Conservation (phyloP, 2,888 invertebrate genomes). For the Neoscelio sp. region DNA sequence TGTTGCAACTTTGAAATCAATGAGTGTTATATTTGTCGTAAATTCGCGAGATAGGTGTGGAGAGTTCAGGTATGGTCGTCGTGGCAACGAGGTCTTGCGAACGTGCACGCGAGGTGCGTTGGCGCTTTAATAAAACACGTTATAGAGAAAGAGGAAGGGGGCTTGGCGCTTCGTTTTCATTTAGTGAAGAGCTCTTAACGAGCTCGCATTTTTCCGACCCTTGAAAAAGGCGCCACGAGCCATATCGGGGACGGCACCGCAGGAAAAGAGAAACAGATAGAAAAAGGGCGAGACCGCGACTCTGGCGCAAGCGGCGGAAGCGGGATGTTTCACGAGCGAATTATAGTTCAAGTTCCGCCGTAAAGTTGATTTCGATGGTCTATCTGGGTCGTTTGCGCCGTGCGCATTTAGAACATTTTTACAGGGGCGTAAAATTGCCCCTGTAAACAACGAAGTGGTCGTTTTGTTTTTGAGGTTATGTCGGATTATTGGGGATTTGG, state of each 20-base stretch:
- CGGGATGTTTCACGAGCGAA: conserved; percentile 15
- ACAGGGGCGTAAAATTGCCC: neutral
- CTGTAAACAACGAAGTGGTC: neutral
- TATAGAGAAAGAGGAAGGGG: conserved; percentile 6
- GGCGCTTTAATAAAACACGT: conserved; percentile 56
- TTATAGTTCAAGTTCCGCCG: conserved; percentile 54
- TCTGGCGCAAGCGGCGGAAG: conserved; percentile 31
- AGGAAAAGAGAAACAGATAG: neutral
- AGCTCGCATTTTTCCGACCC: conserved; percentile 65
- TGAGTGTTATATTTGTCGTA: conserved; percentile 61
- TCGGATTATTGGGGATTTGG: neutral
- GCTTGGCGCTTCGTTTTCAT: conserved; percentile 69
- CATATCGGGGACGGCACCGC: neutral
- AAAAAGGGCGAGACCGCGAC: conserved; percentile 44
- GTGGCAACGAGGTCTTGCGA: conserved; percentile 62
- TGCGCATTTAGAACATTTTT: conserved; percentile 11
- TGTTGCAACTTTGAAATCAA: conserved; percentile 48
- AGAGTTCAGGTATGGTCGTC: conserved; percentile 53
- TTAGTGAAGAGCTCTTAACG: conserved; percentile 73
- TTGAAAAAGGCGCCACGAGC: conserved; percentile 19
- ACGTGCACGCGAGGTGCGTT: conserved; percentile 53
- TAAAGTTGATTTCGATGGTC: conserved; percentile 33
- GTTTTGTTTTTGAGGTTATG: neutral
- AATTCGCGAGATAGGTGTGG: conserved; percentile 54
- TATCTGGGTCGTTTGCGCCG: conserved; percentile 49